Evolutionary conservation across 2,113 vertebrate species (phyloP).

Genomic region (Rallus limicola): DNA sequence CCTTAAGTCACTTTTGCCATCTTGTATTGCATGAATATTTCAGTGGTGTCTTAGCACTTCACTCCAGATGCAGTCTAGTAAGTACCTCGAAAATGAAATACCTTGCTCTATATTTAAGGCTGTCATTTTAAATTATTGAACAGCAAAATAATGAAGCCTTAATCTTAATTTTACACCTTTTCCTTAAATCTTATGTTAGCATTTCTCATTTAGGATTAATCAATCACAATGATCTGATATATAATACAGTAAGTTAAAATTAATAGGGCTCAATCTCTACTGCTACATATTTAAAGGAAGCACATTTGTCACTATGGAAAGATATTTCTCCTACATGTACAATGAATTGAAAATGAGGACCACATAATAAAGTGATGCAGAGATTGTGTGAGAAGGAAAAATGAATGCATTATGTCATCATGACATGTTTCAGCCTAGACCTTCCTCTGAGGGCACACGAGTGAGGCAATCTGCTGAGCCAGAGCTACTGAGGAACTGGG

Average conservation of each 20-base stretch:
- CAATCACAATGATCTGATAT: background rate
- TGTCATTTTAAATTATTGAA: slow-evolving; percentile 5
- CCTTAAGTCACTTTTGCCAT: background rate
- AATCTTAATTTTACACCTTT: background rate
- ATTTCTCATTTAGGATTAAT: slow-evolving; percentile 9
- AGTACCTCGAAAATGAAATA: background rate
- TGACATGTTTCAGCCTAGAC: background rate
- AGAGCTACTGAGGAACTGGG: background rate
- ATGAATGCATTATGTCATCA: background rate
- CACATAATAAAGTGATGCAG: background rate
- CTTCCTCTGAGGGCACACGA: background rate
- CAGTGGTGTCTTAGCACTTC: background rate
- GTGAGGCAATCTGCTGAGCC: background rate
- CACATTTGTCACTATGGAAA: background rate
- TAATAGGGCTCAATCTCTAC: background rate
- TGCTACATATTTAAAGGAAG: background rate
- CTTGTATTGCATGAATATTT: background rate
- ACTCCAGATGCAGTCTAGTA: background rate
- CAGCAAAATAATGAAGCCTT: slow-evolving; percentile 28
- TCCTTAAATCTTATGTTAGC: background rate
- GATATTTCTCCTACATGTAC: background rate
- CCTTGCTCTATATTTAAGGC: background rate
- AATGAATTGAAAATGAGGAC: background rate
- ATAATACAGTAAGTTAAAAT: background rate
- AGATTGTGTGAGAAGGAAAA: background rate